Base-by-base conservation (phyloP, 2,113 vertebrate genomes). In the Climacteris rufus region DNA sequence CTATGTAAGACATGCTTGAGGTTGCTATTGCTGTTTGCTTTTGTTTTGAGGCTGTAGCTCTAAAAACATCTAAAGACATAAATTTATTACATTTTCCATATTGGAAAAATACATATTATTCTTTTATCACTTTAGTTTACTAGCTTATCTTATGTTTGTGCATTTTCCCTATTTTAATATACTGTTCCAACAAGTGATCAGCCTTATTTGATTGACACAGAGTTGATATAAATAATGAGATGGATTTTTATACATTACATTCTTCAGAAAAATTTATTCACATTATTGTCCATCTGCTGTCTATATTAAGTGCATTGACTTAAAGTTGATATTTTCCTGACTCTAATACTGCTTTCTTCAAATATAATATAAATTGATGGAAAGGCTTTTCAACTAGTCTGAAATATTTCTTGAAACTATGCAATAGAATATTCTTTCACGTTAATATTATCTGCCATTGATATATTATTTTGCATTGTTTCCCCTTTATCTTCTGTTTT, bases 401-500 rank as follows among this genome's bases (percentile, higher is more conserved):
- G 60, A 89, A 87, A 84, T 61, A 85, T 76, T 80, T 69, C 31
- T 83, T 83, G 47, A 66, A 90, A 63, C 40, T 44, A 25, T 23
- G 18, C 42, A 56, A 47, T 13, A 60, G 75, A 60, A 68, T 64
- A 53, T n/a, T 61, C 50, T 85, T 59, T 64, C 60, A 83, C 37
- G 63, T 66, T 80, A 78, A 88, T 1, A 0, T 76, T 91, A 75
- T 89, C 69, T 87, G 69, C 81, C 72, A 65, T 42, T 70, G 52
- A 88, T 92, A 68, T 17, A 54, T 13, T 70, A 63, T 96, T 95
- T 88, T 90, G 64, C 18, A 86, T 80, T 75, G 68, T 86, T 96
- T 92, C 72, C 40, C 49, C 60, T 94, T 80, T 80, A 87, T 90
- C 76, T 90, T 95, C 85, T 95, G 93, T 86, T 96, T 97, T 86